These are phyloP conservation scores for Trachelus iudaicus DNA, from an alignment of 2,888 invertebrate species.

Conservation along the genomic window DNA sequence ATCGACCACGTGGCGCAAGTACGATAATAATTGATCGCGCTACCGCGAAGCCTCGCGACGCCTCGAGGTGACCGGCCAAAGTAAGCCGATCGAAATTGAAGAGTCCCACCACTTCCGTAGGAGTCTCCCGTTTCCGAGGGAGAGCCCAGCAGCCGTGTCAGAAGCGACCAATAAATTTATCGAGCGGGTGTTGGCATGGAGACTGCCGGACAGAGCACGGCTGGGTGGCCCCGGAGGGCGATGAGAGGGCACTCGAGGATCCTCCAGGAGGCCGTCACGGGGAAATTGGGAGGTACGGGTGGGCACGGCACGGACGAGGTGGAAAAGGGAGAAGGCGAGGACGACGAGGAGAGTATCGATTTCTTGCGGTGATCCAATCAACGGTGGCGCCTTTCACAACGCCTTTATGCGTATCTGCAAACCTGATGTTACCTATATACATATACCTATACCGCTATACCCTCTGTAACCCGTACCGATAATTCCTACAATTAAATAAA, in stretches of 20 bases:
- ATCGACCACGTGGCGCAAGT: not conserved
- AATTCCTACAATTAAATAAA: not conserved
- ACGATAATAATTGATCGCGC: not conserved
- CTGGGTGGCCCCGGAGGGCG: slow-evolving; percentile 60
- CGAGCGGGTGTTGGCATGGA: slow-evolving; percentile 66
- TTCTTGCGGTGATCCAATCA: slow-evolving; percentile 64
- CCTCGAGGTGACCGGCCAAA: not conserved
- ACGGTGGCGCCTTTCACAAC: slow-evolving; percentile 59
- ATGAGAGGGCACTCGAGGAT: slow-evolving; percentile 63
- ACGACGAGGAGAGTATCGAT: slow-evolving; percentile 56
- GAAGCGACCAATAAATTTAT: slow-evolving; percentile 65
- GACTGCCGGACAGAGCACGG: slow-evolving; percentile 64
- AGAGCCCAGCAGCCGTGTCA: slow-evolving; percentile 40
- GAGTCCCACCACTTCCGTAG: not conserved
- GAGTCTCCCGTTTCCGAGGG: not conserved
- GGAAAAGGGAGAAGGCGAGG: slow-evolving; percentile 25
- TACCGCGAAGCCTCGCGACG: not conserved
- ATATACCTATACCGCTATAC: not conserved
- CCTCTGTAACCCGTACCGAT: not conserved
- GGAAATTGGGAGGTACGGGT: slow-evolving; percentile 51
- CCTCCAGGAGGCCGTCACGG: slow-evolving; percentile 63
- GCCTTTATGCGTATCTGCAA: slow-evolving; percentile 36
- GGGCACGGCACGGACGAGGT: slow-evolving; percentile 26
- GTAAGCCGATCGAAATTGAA: not conserved
- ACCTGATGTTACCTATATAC: not conserved